Evolutionary conservation across 2,888 invertebrate species (phyloP), one percentile per base, ranked within the genome.

Genomic region (Metacarcinus magister): DNA sequence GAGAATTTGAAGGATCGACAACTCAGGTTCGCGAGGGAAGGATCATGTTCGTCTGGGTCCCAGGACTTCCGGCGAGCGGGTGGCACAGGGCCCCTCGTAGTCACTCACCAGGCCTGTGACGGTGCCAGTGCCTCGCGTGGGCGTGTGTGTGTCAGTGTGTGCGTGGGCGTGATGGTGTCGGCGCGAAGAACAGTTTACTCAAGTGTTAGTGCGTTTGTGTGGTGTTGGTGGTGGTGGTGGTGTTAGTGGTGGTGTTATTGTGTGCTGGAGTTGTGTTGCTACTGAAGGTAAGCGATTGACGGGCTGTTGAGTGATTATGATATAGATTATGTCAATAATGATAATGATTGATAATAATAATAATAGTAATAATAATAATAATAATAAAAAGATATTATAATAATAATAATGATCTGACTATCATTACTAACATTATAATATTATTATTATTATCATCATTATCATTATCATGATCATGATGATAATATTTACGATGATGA

Each of bases 111-210:
- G 82, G 32, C 82, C 32, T 32, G 82, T 82, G 82, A 82, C 10
- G 10, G 82, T 82, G 82, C 82, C 82, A 82, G 82, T 82, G 82
- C 82, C 82, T 82, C 32, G 82, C 32, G 82, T 82, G 82, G 82
- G 82, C 82, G 82, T 82, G 82, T 67, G 32, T 82, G 82, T 82
- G 32, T 7, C 8, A 32, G 82, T 82, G 82, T 82, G 82, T 28
- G 82, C 10, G 82, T 82, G 82, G 28, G 82, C 28, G 82, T 82
- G 82, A 32, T 82, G 82, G 82, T 82, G 82, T 10, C n/a, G 67
- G 23, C n/a, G 82, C 28, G 1, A 13, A 1, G 82, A 67, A 67
- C 67, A 16, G 67, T 67, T 67, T 67, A 67, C 67, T 67, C 67
- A 5, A 32, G 82, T 82, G 82, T 7, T 82, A 7, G 8, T 10